Percentiles rank a stretch among this genome's conserved stretches.
These are phyloP conservation scores for Kryphioiulus occultus DNA, from an alignment of 2,888 invertebrate species.

Conservation along the genomic window DNA sequence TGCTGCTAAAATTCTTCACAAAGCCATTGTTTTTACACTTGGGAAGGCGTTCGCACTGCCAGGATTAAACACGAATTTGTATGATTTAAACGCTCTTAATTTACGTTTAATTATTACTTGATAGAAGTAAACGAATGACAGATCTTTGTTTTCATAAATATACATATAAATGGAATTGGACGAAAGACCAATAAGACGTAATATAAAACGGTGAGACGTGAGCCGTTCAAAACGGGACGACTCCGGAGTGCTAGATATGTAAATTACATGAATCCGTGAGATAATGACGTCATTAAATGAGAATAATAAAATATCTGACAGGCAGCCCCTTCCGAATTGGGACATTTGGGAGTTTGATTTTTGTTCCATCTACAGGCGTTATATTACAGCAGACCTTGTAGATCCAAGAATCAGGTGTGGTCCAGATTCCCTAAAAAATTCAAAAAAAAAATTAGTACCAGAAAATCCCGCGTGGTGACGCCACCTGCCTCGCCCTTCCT, in stretches of 20 bases:
- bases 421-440: neutral
- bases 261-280: neutral
- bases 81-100: neutral
- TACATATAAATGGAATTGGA: slow-evolving; percentile 24
- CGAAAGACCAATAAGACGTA: neutral
- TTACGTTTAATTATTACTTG: neutral
- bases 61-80: neutral
- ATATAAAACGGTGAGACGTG: neutral
- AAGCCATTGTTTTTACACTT: no score
- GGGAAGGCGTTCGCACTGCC: no score
- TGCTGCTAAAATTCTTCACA: no score
- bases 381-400: slow-evolving; percentile 26
- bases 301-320: slow-evolving; percentile 28
- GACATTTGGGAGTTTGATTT: slow-evolving; percentile 31
- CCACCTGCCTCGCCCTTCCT: no score
- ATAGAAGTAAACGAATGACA: neutral
- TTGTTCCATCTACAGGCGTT: neutral
- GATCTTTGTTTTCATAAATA: neutral
- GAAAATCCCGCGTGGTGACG: no score
- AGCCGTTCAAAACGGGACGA: neutral
- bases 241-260: slow-evolving; percentile 10
- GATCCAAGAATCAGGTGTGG: neutral
- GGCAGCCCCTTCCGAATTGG: slow-evolving; percentile 13
- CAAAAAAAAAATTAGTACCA: neutral
- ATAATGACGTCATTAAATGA: neutral